These are phyloP conservation scores for Ctenomys sociabilis DNA, from an alignment of 2,113 vertebrate species.

Conservation along the genomic window DNA sequence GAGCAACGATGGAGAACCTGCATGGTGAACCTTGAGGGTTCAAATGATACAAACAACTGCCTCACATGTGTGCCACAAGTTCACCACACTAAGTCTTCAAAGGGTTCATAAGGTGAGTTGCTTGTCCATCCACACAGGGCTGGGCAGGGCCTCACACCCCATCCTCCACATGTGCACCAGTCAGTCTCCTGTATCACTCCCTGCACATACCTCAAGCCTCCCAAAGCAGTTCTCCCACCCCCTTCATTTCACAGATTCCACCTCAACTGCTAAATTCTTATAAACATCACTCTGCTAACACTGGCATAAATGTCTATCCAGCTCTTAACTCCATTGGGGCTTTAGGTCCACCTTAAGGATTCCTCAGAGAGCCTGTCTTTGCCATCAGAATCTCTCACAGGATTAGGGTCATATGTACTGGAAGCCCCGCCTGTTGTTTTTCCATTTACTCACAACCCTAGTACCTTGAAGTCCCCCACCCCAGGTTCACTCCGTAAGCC, in stretches of 20 bases:
- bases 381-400: neutral
- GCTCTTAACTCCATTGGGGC: neutral
- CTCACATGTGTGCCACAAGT: neutral
- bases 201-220: neutral
- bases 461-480: neutral
- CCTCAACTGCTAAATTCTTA: neutral
- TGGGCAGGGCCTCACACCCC: neutral
- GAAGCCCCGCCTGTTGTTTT: neutral
- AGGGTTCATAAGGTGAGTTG: neutral
- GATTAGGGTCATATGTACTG: neutral
- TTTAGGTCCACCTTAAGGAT: neutral
- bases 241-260: too few relatives aligned
- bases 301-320: neutral
- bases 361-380: neutral
- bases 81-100: neutral
- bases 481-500: neutral
- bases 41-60: neutral
- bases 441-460: neutral
- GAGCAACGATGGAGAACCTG: neutral
- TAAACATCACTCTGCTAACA: neutral
- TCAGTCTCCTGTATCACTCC: neutral
- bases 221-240: neutral
- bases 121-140: neutral
- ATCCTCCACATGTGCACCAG: neutral
- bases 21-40: neutral